Evolutionary conservation across 2,888 invertebrate genomes (phyloP), one percentile per base, ranked within the genome.

Genomic region (Microctonus brassicae): DNA sequence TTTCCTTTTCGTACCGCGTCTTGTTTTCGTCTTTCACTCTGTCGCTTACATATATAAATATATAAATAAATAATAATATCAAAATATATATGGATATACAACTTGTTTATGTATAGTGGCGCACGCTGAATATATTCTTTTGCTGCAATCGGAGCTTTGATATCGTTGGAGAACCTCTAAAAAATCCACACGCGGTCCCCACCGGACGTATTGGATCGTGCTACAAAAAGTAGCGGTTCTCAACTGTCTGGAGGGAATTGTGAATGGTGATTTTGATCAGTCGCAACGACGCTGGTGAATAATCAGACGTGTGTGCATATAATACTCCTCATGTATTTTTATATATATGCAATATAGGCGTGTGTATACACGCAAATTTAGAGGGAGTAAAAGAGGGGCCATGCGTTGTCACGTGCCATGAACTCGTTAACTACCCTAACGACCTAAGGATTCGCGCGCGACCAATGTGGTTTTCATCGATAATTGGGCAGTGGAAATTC

Each of bases 401-500:
- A 68, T 74, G 77, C 75, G 76, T 61, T 80, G 82, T 84, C 84
- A 84, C 83, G 84, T 84, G 84, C 83, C 84, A 80, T 79, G 78
- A 80, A 83, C 83, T 83, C 83, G 82, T 84, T 84, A 84, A 84
- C 83, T 77, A 79, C 82, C 83, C 83, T 83, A 83, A 83, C 83
- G 82, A 83, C 80, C 83, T n/a, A 78, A 76, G 80, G 82, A 82
- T 83, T 76, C 83, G 80, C 83, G 81, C 82, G 82, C 81, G 80
- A 82, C 82, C 78, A 77, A 73, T 80, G 81, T 77, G 81, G 81
- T 81, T 80, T 67, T 81, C 78, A 77, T 78, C 82, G 80, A 83
- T 82, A 83, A 83, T 83, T 83, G 83, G 80, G 80, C 78, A 72
- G 71, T 76, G 75, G 68, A 73, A 76, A 76, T 78, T 72, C 62